phyloP scores from a whole-genome alignment of 2,797 vertebrate genomes.

The Adrianichthys oophorus region DNA sequence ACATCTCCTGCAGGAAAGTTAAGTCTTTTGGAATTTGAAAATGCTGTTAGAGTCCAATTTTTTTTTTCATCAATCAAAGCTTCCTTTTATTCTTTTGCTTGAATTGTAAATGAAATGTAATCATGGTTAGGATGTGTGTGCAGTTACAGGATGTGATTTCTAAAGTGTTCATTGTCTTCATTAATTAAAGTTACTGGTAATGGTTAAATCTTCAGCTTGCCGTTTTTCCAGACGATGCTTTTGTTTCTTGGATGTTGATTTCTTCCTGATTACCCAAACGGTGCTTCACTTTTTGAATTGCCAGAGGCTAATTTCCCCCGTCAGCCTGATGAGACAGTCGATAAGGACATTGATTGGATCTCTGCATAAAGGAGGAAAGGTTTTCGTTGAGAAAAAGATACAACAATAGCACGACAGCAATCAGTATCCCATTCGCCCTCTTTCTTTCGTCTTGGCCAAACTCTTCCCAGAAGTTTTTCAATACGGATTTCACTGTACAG shows the following conservation, averaged over 20 bases:
- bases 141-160: conserved; percentile 40
- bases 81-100: conserved; percentile 14
- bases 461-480: conserved; percentile 76
- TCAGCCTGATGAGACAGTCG: conserved; percentile 72
- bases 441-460: conserved; percentile 66
- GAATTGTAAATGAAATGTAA: not conserved
- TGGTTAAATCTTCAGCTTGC: conserved; percentile 35
- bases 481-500: conserved; percentile 69
- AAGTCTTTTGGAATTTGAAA: conserved; percentile 10
- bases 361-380: conserved; percentile 67
- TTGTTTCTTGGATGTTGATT: conserved; percentile 67
- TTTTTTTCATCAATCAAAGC: conserved; percentile 8
- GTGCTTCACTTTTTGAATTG: conserved; percentile 64
- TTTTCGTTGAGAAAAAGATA: conserved; percentile 75
- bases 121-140: conserved; percentile 27
- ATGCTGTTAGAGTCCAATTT: conserved; percentile 4
- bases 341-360: conserved; percentile 76
- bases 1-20: conserved; percentile 9
- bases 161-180: conserved; percentile 57
- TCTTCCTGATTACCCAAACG: conserved; percentile 69
- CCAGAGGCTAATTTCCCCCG: conserved; percentile 69
- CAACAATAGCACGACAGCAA: conserved; percentile 65
- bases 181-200: conserved; percentile 50
- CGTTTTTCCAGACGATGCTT: conserved; percentile 54
- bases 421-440: conserved; percentile 61